Evolutionary conservation across 2,888 invertebrate genomes (phyloP).

Genomic region (Thymelicus acteon): DNA sequence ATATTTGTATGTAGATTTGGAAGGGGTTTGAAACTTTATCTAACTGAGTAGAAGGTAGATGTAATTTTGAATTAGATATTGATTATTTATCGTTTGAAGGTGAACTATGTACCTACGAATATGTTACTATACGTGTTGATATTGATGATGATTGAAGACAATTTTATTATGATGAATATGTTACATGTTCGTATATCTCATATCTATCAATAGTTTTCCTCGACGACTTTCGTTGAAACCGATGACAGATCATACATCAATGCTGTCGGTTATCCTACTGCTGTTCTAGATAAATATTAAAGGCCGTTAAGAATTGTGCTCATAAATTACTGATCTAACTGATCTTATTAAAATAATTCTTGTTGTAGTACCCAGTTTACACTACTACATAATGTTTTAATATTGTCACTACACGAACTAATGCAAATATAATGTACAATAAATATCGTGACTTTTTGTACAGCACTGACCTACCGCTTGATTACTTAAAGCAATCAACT

Average conservation of each 20-base stretch:
- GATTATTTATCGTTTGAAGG: too few relatives aligned
- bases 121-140: too few relatives aligned
- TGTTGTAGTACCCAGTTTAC: too few relatives aligned
- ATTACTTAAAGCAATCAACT: constrained; percentile 8
- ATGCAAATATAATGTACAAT: constrained; percentile 9
- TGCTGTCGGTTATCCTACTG: constrained; percentile 33
- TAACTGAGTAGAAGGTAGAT: too few relatives aligned
- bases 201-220: constrained; percentile 45
- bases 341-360: too few relatives aligned
- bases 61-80: too few relatives aligned
- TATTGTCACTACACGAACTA: neutral
- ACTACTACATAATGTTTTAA: constrained; percentile 19
- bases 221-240: constrained; percentile 52
- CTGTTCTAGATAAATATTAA: neutral
- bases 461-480: constrained; percentile 13
- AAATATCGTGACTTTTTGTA: constrained; percentile 8
- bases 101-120: too few relatives aligned
- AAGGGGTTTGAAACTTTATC: too few relatives aligned
- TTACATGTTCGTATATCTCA: neutral
- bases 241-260: constrained; percentile 49
- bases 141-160: too few relatives aligned
- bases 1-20: too few relatives aligned
- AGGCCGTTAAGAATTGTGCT: neutral
- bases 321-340: too few relatives aligned
- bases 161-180: too few relatives aligned